Evolutionary conservation across 1,140 invertebrate genomes (phyloP), one percentile per base, ranked within the genome.

Genomic region (Drosophila nigrodunni): DNA sequence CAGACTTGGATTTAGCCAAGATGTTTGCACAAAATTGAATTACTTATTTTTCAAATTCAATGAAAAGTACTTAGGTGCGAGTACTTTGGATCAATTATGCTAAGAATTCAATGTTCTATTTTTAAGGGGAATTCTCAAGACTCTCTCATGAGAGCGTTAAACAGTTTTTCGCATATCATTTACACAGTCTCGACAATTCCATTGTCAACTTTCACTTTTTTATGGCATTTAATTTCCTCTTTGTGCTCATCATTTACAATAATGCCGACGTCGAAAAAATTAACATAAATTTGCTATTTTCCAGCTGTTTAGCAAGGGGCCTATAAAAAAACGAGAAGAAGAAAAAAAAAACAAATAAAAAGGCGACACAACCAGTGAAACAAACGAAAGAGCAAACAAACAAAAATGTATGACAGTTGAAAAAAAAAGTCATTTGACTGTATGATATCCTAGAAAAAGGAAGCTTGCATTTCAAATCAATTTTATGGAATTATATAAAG

Each of bases 221-320:
- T 79, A 87, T 87, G 76, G 67, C 66, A 79, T 83, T 83, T 87
- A 88, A 87, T 88, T 87, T 88, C 80, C 83, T 74, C 41, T 54
- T 61, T 61, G 52, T 50, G 72, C 79, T 74, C 78, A 85, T 85
- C 82, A 81, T 81, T 83, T 82, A 87, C 80, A 80, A 85, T 85
- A 82, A 83, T 79, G 80, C 52, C 67, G 52, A 72, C 60, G 43
- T 11, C 13, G 66, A 41, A 62, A 55, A 88, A 87, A 87, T 87
- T 87, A 83, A 80, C 82, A 87, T 87, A 87, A 87, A 88, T 88
- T 88, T 80, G 82, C 78, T 64, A 77, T 87, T 80, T 77, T 77
- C 74, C 70, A 77, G 46, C 68, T 77, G 81, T 78, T 77, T 85
- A 80, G 80, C 66, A 62, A 68, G 77, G 41, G 46, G 44, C 62